A percentile compares a stretch with the other conserved stretches of the same genome.
Evolutionary conservation across 2,797 vertebrate species (phyloP).

Genomic region (Mormyrus hasselquistii): DNA sequence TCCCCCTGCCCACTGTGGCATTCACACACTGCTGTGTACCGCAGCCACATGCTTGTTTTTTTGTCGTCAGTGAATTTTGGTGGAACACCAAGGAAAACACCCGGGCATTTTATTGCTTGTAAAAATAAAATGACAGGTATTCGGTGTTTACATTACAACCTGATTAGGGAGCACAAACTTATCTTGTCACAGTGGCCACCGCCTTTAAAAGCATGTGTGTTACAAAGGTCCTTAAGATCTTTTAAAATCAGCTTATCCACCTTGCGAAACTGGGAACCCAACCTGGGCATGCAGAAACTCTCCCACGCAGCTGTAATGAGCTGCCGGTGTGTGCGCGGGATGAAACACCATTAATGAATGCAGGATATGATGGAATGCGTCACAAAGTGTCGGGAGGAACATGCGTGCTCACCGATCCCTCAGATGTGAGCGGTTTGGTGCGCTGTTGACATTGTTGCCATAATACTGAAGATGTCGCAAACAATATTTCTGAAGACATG

Average conservation of each 20-base stretch:
- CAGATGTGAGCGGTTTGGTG: not conserved
- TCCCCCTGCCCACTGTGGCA: not conserved
- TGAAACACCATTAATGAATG: not conserved
- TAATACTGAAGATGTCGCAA: not conserved
- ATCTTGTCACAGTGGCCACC: not conserved
- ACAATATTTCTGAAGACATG: not conserved
- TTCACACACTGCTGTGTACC: not conserved
- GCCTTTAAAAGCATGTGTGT: not conserved
- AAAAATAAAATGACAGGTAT: not conserved
- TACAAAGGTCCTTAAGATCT: not conserved
- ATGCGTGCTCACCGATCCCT: not conserved
- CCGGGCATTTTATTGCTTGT: not conserved
- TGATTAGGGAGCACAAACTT: not conserved
- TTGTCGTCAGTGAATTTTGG: not conserved
- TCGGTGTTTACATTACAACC: not conserved
- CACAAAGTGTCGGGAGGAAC: not conserved
- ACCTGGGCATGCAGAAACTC: not conserved
- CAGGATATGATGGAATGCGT: not conserved
- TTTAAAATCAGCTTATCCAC: not conserved
- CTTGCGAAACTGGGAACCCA: not conserved
- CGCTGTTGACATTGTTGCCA: not conserved
- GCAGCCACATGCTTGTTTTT: not conserved
- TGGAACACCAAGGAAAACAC: not conserved
- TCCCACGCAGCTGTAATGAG: not conserved
- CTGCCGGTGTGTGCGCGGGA: not conserved